Percentiles rank a stretch among this genome's conserved stretches.
Evolutionary conservation across 1,140 invertebrate genomes (phyloP).

Genomic region (Heliothis subflexa): DNA sequence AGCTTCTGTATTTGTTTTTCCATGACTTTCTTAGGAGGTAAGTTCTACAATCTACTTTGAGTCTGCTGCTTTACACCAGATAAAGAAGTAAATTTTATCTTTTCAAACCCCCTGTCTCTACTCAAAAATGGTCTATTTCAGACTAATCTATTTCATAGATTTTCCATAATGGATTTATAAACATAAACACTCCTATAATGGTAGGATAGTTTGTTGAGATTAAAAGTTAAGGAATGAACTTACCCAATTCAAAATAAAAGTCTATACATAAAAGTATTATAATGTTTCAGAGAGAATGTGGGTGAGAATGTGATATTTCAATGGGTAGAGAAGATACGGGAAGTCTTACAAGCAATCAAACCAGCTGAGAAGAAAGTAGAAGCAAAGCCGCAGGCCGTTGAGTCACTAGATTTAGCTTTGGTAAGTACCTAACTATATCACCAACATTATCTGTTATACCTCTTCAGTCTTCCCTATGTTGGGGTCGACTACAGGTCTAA

Average conservation of each 20-base stretch:
- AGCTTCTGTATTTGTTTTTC: not conserved
- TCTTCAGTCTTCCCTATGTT: too few species aligned
- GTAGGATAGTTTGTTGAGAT: not conserved
- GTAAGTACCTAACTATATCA: constrained; percentile 50
- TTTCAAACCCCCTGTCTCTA: too few species aligned
- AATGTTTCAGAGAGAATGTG: constrained; percentile 88
- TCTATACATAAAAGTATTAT: too few species aligned
- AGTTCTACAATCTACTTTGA: not conserved
- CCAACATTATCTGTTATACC: too few species aligned
- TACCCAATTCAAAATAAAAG: not conserved
- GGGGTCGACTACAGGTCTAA: too few species aligned
- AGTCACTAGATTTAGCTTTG: constrained; percentile 67
- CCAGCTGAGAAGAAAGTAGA: constrained; percentile 56
- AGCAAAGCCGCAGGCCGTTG: constrained; percentile 52
- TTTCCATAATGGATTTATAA: not conserved
- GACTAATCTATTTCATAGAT: not conserved
- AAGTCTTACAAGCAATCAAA: constrained; percentile 86
- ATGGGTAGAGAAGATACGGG: constrained; percentile 92
- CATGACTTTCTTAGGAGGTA: constrained; percentile 1
- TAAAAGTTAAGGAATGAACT: not conserved
- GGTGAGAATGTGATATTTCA: constrained; percentile 91
- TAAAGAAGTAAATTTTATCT: too few species aligned
- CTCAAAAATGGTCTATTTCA: too few species aligned
- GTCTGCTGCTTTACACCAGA: too few species aligned
- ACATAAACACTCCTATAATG: too few species aligned